A percentile compares a stretch with the other conserved stretches of the same genome.
Conservation (phyloP, 2,888 invertebrate genomes). For the Hylaea fasciaria region DNA sequence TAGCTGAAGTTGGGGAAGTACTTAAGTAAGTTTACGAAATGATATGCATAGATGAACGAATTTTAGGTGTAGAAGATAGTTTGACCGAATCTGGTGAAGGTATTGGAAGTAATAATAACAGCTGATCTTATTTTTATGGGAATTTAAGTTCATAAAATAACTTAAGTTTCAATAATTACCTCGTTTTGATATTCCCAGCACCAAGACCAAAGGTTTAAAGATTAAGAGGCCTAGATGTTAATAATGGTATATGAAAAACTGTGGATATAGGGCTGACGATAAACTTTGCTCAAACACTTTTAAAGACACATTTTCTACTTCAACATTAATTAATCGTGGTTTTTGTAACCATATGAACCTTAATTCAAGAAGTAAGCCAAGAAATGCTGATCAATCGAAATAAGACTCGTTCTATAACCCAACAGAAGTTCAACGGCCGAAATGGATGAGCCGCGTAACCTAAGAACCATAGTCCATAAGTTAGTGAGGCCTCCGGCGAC, state of each 20-base stretch:
- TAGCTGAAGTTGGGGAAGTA: constrained; percentile 14
- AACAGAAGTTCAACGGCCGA: constrained; percentile 8
- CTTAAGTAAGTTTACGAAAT: constrained; percentile 23
- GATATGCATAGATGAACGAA: constrained; percentile 21
- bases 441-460: constrained; percentile 5
- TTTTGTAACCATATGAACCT: no score
- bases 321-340: no score
- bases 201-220: no score
- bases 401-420: neutral
- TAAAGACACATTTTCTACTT: no score
- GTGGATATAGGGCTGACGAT: no score
- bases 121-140: neutral
- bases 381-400: neutral
- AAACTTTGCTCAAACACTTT: no score
- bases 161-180: no score
- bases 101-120: constrained; percentile 2
- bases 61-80: constrained; percentile 19
- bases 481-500: constrained; percentile 45
- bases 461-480: constrained; percentile 35
- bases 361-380: no score
- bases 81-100: constrained; percentile 10
- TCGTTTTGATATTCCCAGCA: no score
- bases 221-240: no score
- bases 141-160: no score
- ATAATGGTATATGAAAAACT: no score